Conservation (phyloP, 1,140 invertebrate species). For the Reticulitermes speratus region DNA sequence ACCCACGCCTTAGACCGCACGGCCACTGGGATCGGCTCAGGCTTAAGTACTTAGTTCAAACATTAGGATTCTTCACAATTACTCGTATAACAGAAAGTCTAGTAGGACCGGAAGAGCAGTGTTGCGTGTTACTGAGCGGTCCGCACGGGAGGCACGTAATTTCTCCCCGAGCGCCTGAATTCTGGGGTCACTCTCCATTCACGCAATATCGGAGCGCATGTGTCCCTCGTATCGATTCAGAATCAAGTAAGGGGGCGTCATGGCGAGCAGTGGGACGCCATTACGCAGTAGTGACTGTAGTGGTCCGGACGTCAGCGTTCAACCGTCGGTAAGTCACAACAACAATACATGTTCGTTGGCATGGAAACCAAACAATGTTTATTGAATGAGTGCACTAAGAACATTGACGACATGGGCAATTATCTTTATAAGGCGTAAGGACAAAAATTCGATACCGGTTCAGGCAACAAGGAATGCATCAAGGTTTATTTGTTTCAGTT, state of each 20-base stretch:
- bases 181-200: constrained; percentile 8
- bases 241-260: not conserved
- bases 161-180: not conserved
- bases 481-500: no score
- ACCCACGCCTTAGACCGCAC: no score
- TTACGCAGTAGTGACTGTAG: not conserved
- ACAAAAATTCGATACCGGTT: no score
- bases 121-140: no score
- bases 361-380: not conserved
- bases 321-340: constrained; percentile 4
- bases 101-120: no score
- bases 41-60: no score
- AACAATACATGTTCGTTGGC: not conserved
- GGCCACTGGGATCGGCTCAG: no score
- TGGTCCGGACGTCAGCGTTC: not conserved
- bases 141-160: not conserved
- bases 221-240: not conserved
- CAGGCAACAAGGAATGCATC: no score
- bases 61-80: no score
- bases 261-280: not conserved
- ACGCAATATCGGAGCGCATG: constrained; percentile 8
- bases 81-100: no score
- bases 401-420: no score
- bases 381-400: not conserved
- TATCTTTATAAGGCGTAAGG: no score